Percentiles rank a stretch among this genome's conserved stretches.
These are phyloP conservation scores for Macroramphosus scolopax DNA, from an alignment of 2,797 vertebrate genomes.

Conservation along the genomic window DNA sequence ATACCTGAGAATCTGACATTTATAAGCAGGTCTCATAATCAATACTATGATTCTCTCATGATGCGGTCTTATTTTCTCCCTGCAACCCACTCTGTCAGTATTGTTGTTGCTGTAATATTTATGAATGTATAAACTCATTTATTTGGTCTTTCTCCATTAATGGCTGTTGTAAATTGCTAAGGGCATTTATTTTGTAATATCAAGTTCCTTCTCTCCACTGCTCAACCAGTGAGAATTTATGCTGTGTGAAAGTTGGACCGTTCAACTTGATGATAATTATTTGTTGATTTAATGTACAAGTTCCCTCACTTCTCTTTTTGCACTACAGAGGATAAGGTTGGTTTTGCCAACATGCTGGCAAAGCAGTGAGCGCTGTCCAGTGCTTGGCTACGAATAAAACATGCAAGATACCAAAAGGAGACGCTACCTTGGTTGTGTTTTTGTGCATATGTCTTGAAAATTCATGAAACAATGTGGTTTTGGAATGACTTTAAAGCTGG, in stretches of 20 bases:
- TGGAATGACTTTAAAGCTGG: slow-evolving; percentile 12
- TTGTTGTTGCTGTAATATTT: slow-evolving; percentile 51
- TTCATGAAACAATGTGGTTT: slow-evolving; percentile 21
- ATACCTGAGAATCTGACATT: slow-evolving; percentile 19
- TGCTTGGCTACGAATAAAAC: slow-evolving; percentile 73
- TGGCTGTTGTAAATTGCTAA: slow-evolving; percentile 50
- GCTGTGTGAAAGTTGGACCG: slow-evolving; percentile 40
- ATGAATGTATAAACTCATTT: slow-evolving; percentile 58
- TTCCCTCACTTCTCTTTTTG: slow-evolving; percentile 49
- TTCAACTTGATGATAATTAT: slow-evolving; percentile 45
- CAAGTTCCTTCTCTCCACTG: not conserved
- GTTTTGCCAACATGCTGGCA: slow-evolving; percentile 61
- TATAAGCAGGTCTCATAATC: slow-evolving; percentile 24
- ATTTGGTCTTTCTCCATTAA: slow-evolving; percentile 40
- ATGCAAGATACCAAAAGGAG: slow-evolving; percentile 51
- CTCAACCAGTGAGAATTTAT: slow-evolving; percentile 40
- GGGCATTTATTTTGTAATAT: slow-evolving; percentile 53
- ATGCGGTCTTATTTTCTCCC: slow-evolving; percentile 19
- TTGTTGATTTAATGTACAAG: slow-evolving; percentile 39
- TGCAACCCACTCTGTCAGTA: slow-evolving; percentile 28
- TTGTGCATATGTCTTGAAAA: slow-evolving; percentile 24
- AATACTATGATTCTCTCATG: slow-evolving; percentile 18
- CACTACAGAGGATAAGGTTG: slow-evolving; percentile 65
- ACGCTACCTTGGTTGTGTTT: slow-evolving; percentile 23
- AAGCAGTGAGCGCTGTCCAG: slow-evolving; percentile 49